Conservation (phyloP, 2,888 invertebrate genomes). For the Synergus japonicus region DNA sequence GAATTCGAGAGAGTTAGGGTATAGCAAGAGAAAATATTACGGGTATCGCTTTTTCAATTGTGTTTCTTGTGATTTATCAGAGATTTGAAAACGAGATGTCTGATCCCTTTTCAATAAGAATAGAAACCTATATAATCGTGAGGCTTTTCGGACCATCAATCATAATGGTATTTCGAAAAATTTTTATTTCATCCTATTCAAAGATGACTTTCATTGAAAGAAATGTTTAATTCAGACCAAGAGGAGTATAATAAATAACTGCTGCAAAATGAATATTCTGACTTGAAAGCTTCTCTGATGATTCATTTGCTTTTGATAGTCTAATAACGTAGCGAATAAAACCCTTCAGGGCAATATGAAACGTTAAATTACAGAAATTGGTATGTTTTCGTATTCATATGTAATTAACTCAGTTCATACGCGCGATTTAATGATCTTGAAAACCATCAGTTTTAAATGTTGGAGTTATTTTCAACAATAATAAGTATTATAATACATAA, state of each 20-base stretch:
- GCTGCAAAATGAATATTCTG: constrained; percentile 1
- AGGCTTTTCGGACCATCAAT: too few relatives aligned
- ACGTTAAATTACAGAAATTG: background rate
- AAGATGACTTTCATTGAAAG: too few relatives aligned
- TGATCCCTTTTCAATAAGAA: too few relatives aligned
- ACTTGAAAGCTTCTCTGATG: constrained; percentile 23
- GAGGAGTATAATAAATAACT: background rate
- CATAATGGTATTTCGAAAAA: too few relatives aligned
- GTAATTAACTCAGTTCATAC: too few relatives aligned
- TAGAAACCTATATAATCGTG: too few relatives aligned
- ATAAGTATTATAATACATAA: background rate
- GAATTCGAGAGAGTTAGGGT: background rate
- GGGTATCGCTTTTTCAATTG: background rate
- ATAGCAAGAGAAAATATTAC: background rate
- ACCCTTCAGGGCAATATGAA: background rate
- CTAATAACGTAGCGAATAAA: background rate
- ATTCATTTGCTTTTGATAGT: background rate
- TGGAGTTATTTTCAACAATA: background rate
- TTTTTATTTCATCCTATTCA: too few relatives aligned
- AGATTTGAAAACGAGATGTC: background rate
- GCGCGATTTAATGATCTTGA: background rate
- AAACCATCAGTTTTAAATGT: background rate
- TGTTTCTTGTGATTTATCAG: background rate
- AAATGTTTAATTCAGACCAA: too few relatives aligned
- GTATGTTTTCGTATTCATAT: too few relatives aligned